Percentiles rank a stretch among this genome's conserved stretches.
Evolutionary conservation across 2,113 vertebrate species (phyloP).

Genomic region (Xiphorhynchus elegans): DNA sequence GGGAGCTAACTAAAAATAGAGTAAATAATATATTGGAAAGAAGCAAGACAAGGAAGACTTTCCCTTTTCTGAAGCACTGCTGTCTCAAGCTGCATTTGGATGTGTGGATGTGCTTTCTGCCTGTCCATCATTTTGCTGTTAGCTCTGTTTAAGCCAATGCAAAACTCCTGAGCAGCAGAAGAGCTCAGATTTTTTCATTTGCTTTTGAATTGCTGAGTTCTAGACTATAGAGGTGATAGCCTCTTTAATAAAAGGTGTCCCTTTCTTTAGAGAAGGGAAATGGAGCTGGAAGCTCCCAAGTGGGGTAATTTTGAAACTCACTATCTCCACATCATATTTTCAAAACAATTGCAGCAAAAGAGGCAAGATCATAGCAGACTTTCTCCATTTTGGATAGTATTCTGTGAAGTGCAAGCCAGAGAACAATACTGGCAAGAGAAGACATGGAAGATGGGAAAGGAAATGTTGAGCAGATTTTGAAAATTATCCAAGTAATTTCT

Average conservation of each 20-base stretch:
- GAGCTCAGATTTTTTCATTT: neutral
- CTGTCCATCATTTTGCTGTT: neutral
- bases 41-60: neutral
- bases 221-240: neutral
- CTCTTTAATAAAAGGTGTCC: neutral
- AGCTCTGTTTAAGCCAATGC: neutral
- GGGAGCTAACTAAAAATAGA: neutral
- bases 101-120: neutral
- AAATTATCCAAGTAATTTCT: constrained; percentile 7
- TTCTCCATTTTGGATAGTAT: neutral
- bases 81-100: neutral
- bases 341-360: neutral
- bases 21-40: neutral
- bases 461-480: neutral
- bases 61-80: neutral
- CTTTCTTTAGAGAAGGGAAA: neutral
- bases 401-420: neutral
- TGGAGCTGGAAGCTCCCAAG: neutral
- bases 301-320: neutral
- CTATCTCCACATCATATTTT: neutral
- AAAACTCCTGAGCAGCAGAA: neutral
- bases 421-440: neutral
- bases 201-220: neutral
- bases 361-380: neutral
- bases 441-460: neutral